Evolutionary conservation across 1,140 invertebrate species (phyloP), one percentile per base, ranked within the genome.

Genomic region (Thrips palmi): DNA sequence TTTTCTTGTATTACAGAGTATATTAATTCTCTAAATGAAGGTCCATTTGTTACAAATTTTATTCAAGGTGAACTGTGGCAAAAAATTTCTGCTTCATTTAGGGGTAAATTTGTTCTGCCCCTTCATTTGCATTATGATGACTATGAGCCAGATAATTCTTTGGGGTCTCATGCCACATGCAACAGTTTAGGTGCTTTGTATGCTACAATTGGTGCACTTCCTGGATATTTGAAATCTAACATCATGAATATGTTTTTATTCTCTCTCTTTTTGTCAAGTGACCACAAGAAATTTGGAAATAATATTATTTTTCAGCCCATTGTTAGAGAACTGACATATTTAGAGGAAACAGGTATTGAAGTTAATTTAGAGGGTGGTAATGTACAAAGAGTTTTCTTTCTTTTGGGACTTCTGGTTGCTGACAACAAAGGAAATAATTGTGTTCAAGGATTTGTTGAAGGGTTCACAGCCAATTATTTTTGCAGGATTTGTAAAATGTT

Each of bases 361-460:
- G 12, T 54, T 21, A 33, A 37, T 34, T 30, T 37, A 30, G 17
- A 41, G 33, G 29, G 29, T 18, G 35, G 33, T 20, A 40, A 10
- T 5, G n/a, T n/a, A n/a, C 40, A 33, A 34, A 29, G 41, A 15
- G 39, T 56, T 31, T 46, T 42, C 33, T 52, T 55, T 41, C 32
- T 41, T 40, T 33, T 56, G 32, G 25, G 18, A 17, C 40, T 51
- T 29, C 30, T 55, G 32, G 24, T 48, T 12, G 55, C 52, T n/a
- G 54, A 58, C 38, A 58, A 58, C 37, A 43, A 57, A 29, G 49
- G 52, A 17, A 5, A 54, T 3, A 46, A 58, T 39, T 37, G 35
- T n/a, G 37, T 55, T 10, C 28, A 54, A 14, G 55, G 51, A 17
- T 52, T 55, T 32, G 33, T 24, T 20, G 47, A 50, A 41, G 46